Conservation (phyloP, 2,113 vertebrate genomes). For the Cavia porcellus region DNA sequence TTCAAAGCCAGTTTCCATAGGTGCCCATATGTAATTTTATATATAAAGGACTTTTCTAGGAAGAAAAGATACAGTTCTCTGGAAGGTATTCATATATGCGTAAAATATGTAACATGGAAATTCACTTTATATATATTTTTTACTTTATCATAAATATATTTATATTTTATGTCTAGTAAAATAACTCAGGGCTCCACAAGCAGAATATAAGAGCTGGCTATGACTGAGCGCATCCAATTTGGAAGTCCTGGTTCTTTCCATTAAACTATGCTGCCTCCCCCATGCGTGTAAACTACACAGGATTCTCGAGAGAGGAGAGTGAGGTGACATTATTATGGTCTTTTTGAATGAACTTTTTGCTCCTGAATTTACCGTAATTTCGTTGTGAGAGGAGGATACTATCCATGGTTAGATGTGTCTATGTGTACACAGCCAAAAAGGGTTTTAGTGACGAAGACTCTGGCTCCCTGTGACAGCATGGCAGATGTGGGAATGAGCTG, state of each 20-base stretch:
- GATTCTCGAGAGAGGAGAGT: conserved; percentile 9
- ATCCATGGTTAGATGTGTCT: not conserved
- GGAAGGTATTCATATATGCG: not conserved
- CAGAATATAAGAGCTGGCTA: not conserved
- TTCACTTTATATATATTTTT: not conserved
- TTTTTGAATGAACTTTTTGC: not conserved
- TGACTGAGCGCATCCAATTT: not conserved
- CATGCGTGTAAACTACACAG: not conserved
- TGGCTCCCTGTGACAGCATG: not conserved
- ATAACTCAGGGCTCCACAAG: not conserved
- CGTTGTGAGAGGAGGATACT: not conserved
- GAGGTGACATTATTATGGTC: not conserved
- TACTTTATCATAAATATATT: not conserved
- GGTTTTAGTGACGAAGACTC: not conserved
- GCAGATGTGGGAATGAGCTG: not conserved
- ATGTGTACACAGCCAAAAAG: not conserved
- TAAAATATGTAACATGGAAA: not conserved
- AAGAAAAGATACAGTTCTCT: not conserved
- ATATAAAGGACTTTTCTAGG: not conserved
- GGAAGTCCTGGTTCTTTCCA: not conserved
- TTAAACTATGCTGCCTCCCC: not conserved
- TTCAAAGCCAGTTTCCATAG: not conserved
- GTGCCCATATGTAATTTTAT: not conserved
- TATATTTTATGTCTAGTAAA: not conserved
- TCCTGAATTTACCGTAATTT: not conserved